These are phyloP conservation scores for Pammene aurita DNA, from an alignment of 2,888 invertebrate species.

Conservation along the genomic window DNA sequence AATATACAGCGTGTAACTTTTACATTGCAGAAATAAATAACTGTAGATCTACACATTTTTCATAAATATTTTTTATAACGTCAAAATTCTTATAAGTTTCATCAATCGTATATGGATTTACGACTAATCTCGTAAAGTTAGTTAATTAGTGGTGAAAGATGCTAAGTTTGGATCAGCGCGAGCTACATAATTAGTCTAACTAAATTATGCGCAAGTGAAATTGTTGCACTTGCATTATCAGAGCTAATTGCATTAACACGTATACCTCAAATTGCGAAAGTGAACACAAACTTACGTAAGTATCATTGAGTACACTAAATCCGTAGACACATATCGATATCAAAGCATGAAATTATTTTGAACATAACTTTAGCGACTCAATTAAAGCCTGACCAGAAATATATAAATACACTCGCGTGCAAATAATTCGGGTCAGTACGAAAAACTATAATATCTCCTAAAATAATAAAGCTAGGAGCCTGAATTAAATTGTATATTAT, in stretches of 20 bases:
- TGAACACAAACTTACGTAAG: background rate
- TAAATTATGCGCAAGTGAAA: conserved; percentile 16
- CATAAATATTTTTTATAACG: too few relatives aligned
- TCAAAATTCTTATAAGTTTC: background rate
- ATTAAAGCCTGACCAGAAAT: too few relatives aligned
- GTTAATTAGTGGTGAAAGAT: conserved; percentile 31
- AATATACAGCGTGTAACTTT: background rate
- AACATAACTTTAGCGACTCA: too few relatives aligned
- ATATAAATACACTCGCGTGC: too few relatives aligned
- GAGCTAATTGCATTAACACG: background rate
- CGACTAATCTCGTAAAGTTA: background rate
- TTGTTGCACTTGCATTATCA: conserved; percentile 19
- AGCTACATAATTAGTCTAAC: conserved; percentile 24
- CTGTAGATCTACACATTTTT: too few relatives aligned
- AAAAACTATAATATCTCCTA: too few relatives aligned
- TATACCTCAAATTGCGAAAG: conserved; percentile 11
- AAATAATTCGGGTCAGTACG: too few relatives aligned
- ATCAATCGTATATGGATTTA: background rate
- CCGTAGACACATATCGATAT: too few relatives aligned
- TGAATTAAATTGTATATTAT: too few relatives aligned
- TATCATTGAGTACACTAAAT: background rate
- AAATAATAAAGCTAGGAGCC: too few relatives aligned
- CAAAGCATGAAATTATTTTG: too few relatives aligned
- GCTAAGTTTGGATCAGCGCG: conserved; percentile 15
- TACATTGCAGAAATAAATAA: background rate